Evolutionary conservation across 2,113 vertebrate species (phyloP), one percentile per base, ranked within the genome.

Genomic region (Entelurus aequoreus): DNA sequence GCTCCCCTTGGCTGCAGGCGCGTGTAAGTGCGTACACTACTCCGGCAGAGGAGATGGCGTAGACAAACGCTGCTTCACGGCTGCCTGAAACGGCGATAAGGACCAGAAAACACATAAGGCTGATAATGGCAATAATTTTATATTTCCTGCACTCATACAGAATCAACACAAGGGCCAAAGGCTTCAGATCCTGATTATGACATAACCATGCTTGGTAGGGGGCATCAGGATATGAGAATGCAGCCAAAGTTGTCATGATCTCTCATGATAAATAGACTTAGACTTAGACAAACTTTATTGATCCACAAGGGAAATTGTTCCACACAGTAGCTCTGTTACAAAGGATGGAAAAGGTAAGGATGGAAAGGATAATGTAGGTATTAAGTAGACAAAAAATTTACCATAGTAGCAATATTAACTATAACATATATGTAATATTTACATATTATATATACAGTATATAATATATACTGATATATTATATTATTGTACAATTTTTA

Each of bases 21-120:
- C 95, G 91, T 0, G 96, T 98, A 42, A 99, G 95, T 19, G 96
- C 96, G 0, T 97, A 96, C 57, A 99, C 96, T 57, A 99, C 95
- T 4, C 96, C 96, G 0, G 96, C 96, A 0, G 96, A 98, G 42
- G 96, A 99, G 86, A 99, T 97, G 57, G 96, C 96, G 0, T 99
- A 98, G 28, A 99, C 96, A 0, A 99, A 98, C 1, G 96, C 96
- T 5, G 95, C 95, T 84, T 99, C 96, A 62, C 95, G 93, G 85
- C 96, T 99, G 85, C 95, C 96, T 95, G 78, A 58, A 0, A 13
- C 54, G 67, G 55, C 76, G 35, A 66, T n/a, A 54, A 11, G 52
- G 48, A 11, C 61, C 28, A 69, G 14, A 57, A 79, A 5, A 63
- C 60, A 62, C 48, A 53, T 62, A 8, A 66, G 37, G 38, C 28